A percentile compares a stretch with the other conserved stretches of the same genome.
phyloP scores from a whole-genome alignment of 2,888 invertebrate genomes.

The Cantharis lateralis region DNA sequence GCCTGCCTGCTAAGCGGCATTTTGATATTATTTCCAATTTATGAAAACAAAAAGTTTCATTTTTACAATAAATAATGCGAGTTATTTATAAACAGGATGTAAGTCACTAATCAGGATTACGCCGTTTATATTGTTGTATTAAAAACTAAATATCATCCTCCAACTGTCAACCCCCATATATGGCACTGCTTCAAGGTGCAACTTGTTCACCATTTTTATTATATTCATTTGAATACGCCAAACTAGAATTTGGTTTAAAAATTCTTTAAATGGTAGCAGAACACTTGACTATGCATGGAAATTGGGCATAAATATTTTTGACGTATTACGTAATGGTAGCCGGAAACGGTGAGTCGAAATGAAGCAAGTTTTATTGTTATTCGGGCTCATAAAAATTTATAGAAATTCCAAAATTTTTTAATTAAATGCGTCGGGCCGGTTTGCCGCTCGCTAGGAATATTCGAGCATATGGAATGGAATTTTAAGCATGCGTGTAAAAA shows the following conservation, averaged over 20 bases:
- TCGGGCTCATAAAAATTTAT: not conserved
- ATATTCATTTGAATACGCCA: constrained; percentile 9
- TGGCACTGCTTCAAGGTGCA: constrained; percentile 20
- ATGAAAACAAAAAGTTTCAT: not conserved
- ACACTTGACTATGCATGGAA: not conserved
- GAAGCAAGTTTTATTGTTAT: not conserved
- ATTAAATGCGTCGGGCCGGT: not conserved
- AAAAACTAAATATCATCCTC: constrained; percentile 22
- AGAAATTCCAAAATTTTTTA: not conserved
- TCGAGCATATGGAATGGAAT: constrained; percentile 26
- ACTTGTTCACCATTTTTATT: constrained; percentile 19
- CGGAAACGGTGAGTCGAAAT: not conserved
- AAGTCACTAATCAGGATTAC: constrained; percentile 29
- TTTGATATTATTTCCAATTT: not conserved
- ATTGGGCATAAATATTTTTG: not conserved
- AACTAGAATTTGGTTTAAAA: constrained; percentile 6
- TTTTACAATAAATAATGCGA: constrained; percentile 11
- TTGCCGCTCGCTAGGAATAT: constrained; percentile 14
- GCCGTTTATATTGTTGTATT: constrained; percentile 19
- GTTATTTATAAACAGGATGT: constrained; percentile 29
- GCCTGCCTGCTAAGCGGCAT: constrained; percentile 18
- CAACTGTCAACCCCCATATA: constrained; percentile 23
- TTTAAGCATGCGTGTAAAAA: constrained; percentile 37
- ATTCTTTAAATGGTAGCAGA: not conserved
- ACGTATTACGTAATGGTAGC: not conserved